phyloP scores from a whole-genome alignment of 2,113 vertebrate species.

The Callithrix jacchus region DNA sequence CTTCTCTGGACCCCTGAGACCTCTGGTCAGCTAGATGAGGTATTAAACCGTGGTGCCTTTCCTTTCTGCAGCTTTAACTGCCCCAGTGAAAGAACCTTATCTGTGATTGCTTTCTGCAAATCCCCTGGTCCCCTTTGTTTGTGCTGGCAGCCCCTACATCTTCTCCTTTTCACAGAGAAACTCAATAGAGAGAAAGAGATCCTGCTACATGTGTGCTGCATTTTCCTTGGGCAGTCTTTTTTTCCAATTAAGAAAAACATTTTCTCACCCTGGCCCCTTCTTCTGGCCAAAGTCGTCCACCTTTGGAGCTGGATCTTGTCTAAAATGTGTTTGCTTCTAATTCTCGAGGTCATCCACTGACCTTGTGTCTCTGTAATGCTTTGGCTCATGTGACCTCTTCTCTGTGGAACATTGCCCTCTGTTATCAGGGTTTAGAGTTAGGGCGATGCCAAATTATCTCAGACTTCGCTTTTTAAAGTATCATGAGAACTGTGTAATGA shows the following conservation, averaged over 20 bases:
- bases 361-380: not conserved
- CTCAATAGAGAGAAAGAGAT: not conserved
- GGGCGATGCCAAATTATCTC: not conserved
- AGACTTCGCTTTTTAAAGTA: slow-evolving; percentile 12
- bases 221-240: slow-evolving; percentile 19
- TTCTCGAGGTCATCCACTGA: not conserved
- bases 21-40: slow-evolving; percentile 30
- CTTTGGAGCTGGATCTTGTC: slow-evolving; percentile 33
- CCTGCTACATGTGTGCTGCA: fast-evolving
- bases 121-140: slow-evolving; percentile 69
- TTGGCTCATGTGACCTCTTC: not conserved
- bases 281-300: slow-evolving; percentile 13
- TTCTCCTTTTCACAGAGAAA: not conserved
- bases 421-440: not conserved
- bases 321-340: not conserved
- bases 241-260: slow-evolving; percentile 61
- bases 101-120: slow-evolving; percentile 77
- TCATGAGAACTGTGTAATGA: not conserved
- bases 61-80: slow-evolving; percentile 26
- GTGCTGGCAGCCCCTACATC: not conserved
- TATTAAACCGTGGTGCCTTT: not conserved
- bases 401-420: not conserved
- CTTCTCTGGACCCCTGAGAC: slow-evolving; percentile 5
- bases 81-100: slow-evolving; percentile 47
- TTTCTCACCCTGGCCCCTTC: slow-evolving; percentile 14